Base-by-base conservation (phyloP, 2,888 invertebrate genomes). In the Hyppa rectilinea region DNA sequence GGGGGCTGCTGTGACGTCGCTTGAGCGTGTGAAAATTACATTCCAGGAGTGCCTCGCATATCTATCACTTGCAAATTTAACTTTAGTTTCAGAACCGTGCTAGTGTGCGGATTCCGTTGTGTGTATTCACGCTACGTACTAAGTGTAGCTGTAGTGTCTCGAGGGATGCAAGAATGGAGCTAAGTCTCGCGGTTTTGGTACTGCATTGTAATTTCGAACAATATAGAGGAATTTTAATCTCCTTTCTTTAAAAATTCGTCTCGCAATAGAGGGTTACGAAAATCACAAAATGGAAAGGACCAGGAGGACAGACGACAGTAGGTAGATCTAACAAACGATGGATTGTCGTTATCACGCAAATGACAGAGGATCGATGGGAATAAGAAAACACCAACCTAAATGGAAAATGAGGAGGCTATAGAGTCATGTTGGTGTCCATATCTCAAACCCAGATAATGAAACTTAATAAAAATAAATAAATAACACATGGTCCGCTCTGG, bases 51-150 rank as follows among this genome's bases (percentile, higher is more conserved):
- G 94, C 93, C 93, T 92, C 92, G 95, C 96, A 94, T 96, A 96
- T 96, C 96, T 96, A 96, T 96, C 96, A 96, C 95, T 93, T 90
- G 94, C 94, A 95, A 96, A 96, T 96, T 96, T 94, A 95, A 95
- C 95, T 96, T 95, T 93, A 95, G 95, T 93, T 94, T 92, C 90
- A 81, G 92, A 89, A 89, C 87, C 87, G 52, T 56, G 62, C 61
- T 78, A 82, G 76, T 84, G 82, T 80, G 82, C 83, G 84, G 82
- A 84, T 81, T 81, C 84, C 84, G 62, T 59, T 53, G 45, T 81
- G 78, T 81, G 62, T 85, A 81, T 76, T 71, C 69, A 62, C 53
- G 60, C 59, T 85, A 78, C 77, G 62, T 85, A 83, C 53, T 53
- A 62, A 63, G 36, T 59, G 49, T 34, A 65, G 23, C n/a, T n/a